Evolutionary conservation across 2,113 vertebrate species (phyloP), one percentile per base, ranked within the genome.

Genomic region (Saguinus imperator): DNA sequence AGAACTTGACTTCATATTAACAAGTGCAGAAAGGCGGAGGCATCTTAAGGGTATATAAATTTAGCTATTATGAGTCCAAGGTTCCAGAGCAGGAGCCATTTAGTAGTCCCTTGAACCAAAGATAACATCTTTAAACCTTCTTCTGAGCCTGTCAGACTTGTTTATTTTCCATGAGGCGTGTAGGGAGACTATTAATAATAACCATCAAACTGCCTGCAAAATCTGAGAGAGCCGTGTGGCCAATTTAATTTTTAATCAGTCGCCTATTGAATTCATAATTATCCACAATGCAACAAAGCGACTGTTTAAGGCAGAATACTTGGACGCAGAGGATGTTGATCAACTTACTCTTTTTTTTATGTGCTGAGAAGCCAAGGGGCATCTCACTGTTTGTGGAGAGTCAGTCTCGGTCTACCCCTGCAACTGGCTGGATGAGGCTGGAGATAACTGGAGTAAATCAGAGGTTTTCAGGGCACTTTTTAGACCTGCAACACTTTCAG

Each of bases 81-180:
- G 40, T 91, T 97, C n/a, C 55, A 81, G 72, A 97, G 94, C 94
- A 86, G 91, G 94, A 96, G 90, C 85, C 85, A 94, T 86, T 95
- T 96, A 61, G 86, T 76, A 94, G 85, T 97, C 95, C 96, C 93
- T 89, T 91, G 96, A 93, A 94, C 66, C 68, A 94, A 96, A 97
- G 95, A 96, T 92, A 98, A 68, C 37, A 95, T 92, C 87, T 96
- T 97, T 96, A 96, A 97, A 95, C 55, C 66, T 96, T 80, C 75
- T 81, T 93, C 58, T 57, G 80, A 94, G 97, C 70, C 16, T 32
- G 16, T 66, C 64, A 21, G 45, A 76, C 10, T 84, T 80, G 64
- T 79, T 96, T 94, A 73, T 66, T 94, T 96, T 95, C n/a, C 43
- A 66, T 8, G 88, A 57, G 96, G 82, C 25, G 6, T 70, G 1